Base-by-base conservation (phyloP, 2,113 vertebrate species). In the Maccullochella peelii region DNA sequence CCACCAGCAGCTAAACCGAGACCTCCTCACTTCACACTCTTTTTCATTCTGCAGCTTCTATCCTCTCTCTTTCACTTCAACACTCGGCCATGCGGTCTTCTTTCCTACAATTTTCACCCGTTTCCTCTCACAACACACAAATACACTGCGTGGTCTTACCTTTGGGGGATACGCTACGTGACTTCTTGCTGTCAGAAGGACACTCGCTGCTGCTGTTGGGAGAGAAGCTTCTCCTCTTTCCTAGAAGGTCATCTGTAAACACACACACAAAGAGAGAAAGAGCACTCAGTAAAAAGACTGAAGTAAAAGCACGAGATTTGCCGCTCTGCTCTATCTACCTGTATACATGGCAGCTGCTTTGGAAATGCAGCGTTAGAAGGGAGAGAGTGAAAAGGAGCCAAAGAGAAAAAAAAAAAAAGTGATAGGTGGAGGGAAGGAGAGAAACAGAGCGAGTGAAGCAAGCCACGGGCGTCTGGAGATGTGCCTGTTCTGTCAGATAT, bases 181-280 rank as follows among this genome's bases (percentile, higher is more conserved):
- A 95, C 95, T 97, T 98, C 95, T 98, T 98, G 95, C 94, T 97
- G 85, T 98, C 97, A 44, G 97, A 95, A 79, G 96, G 97, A 95
- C 97, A 98, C 93, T 97, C 97, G 85, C 97, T 97, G 95, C 96
- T 97, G 96, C 96, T 96, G 95, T 95, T 97, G 73, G 97, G 97
- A 88, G 97, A 97, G 91, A 97, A 97, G 94, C 95, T 96, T 96
- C 96, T 95, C 89, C 97, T 96, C 95, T 98, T 98, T 91, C 97
- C 97, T 97, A 98, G 93, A 95, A 97, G 96, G 82, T 97, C 96
- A 95, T 98, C 97, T 98, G 93, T 82, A 85, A 88, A 91, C 44
- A 82, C n/a, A 91, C 61, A 90, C 40, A 72, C 7, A 89, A 18
- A 72, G 5, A 55, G n/a, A 80, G n/a, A 80, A 67, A 86, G 86